A percentile compares a stretch with the other conserved stretches of the same genome.
Conservation (phyloP, 1,140 invertebrate genomes). For the Rhagoletis pomonella region DNA sequence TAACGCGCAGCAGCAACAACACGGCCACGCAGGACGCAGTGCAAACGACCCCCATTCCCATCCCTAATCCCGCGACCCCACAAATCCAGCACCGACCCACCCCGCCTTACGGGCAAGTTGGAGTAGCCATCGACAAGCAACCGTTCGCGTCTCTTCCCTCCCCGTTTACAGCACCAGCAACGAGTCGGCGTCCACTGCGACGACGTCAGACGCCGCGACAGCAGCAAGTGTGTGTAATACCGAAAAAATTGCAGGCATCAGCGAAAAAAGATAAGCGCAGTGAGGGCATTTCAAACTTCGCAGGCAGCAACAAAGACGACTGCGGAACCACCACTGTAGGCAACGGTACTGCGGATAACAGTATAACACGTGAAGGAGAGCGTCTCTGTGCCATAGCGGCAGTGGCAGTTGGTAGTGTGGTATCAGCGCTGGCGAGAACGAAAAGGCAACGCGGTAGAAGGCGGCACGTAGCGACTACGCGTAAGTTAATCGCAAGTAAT, state of each 20-base stretch:
- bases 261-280: slow-evolving; percentile 38
- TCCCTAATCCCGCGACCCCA: background rate
- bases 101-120: background rate
- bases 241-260: slow-evolving; percentile 36
- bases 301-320: slow-evolving; percentile 11
- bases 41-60: slow-evolving; percentile 20
- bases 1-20: slow-evolving; percentile 29
- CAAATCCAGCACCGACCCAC: background rate
- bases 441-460: slow-evolving; percentile 47
- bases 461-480: slow-evolving; percentile 22
- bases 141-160: background rate
- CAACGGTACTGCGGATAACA: slow-evolving; percentile 31
- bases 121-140: background rate
- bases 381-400: background rate
- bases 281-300: background rate
- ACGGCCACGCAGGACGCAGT: slow-evolving; percentile 31
- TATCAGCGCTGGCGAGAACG: slow-evolving; percentile 47
- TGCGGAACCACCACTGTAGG: background rate
- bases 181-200: background rate
- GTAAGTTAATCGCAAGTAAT: background rate
- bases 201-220: slow-evolving; percentile 38
- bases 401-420: slow-evolving; percentile 11
- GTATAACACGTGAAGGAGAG: slow-evolving; percentile 30
- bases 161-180: background rate
- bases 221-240: slow-evolving; percentile 2